Evolutionary conservation across 1,140 invertebrate species (phyloP).

Genomic region (Myzus persicae): DNA sequence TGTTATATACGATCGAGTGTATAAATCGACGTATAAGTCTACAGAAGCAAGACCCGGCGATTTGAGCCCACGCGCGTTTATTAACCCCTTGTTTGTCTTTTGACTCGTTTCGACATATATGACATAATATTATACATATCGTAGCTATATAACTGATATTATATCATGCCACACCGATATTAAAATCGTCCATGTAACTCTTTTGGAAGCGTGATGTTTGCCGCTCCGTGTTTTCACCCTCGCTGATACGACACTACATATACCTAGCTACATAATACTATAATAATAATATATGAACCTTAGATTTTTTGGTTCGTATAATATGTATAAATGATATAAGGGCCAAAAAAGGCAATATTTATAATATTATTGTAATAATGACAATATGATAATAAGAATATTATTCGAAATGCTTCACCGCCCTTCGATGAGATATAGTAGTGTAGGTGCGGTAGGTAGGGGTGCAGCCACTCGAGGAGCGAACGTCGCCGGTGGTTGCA

Average conservation of each 20-base stretch:
- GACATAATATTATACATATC: neutral
- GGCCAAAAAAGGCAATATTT: neutral
- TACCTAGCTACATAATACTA: neutral
- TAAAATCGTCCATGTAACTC: conserved; percentile 10
- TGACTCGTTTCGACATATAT: conserved; percentile 30
- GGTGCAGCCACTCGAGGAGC: neutral
- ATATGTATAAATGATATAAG: neutral
- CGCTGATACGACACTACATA: neutral
- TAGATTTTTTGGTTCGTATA: neutral
- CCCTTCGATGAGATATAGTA: neutral
- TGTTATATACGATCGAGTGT: neutral
- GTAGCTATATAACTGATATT: neutral
- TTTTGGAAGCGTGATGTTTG: neutral
- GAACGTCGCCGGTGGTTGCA: neutral
- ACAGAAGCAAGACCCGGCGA: neutral
- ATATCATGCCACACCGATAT: neutral
- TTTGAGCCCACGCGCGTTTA: conserved; percentile 5
- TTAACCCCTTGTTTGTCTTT: conserved; percentile 45
- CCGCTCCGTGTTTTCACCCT: neutral
- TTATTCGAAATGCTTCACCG: neutral
- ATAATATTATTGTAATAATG: neutral
- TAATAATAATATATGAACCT: neutral
- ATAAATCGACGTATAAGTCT: neutral
- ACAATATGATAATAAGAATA: too few relatives aligned
- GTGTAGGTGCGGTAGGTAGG: neutral